These are phyloP conservation scores for Lepilemur ruficaudatus DNA, from an alignment of 2,797 vertebrate genomes.

Conservation along the genomic window DNA sequence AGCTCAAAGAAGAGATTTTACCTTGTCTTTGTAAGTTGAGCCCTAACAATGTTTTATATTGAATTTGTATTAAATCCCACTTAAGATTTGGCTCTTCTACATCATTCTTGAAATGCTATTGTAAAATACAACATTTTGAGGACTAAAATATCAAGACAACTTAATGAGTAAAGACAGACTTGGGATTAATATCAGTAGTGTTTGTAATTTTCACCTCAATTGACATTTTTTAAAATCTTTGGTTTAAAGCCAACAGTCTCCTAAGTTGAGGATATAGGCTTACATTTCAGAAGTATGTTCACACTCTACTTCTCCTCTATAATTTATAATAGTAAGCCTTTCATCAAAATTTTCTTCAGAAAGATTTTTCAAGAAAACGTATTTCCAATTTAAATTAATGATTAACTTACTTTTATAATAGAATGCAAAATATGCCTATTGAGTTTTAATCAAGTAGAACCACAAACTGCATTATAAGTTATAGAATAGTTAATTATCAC, in stretches of 20 bases:
- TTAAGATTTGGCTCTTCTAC: background rate
- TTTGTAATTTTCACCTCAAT: background rate
- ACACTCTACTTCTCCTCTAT: background rate
- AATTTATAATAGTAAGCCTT: background rate
- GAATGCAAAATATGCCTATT: background rate
- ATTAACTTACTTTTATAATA: background rate
- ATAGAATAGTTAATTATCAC: background rate
- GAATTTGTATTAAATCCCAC: background rate
- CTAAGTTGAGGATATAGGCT: background rate
- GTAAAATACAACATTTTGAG: background rate
- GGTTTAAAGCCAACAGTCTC: background rate
- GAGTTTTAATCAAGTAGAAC: background rate
- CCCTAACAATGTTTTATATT: background rate
- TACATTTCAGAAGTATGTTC: background rate
- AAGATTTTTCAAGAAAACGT: background rate
- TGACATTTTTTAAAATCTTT: background rate
- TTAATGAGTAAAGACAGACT: background rate
- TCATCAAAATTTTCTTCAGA: background rate
- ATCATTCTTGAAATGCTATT: background rate
- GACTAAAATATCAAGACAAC: background rate
- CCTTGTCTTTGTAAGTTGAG: background rate
- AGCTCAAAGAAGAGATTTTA: background rate
- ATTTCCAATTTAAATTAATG: background rate
- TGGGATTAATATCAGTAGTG: background rate
- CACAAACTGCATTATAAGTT: background rate